Evolutionary conservation across 2,797 vertebrate species (phyloP).

Genomic region (Cryptoblepharus egeriae): DNA sequence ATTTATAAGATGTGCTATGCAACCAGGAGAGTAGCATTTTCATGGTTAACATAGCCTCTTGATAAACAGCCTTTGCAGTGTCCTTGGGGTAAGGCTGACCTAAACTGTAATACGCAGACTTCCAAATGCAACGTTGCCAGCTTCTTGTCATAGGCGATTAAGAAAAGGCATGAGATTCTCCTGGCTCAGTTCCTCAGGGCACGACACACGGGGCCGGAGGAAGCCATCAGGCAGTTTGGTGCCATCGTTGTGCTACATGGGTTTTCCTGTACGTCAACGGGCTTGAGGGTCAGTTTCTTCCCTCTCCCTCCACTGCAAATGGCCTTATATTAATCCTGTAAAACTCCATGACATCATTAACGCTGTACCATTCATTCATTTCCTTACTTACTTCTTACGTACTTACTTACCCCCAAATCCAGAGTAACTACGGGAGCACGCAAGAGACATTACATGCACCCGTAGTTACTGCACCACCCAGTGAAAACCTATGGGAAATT

Average conservation of each 20-base stretch:
- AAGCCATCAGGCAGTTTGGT: background rate
- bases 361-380: background rate
- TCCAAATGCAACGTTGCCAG: background rate
- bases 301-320: background rate
- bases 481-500: no score
- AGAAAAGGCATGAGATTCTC: background rate
- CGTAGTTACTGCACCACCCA: no score
- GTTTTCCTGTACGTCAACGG: background rate
- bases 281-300: background rate
- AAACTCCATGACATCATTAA: background rate
- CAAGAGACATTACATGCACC: no score
- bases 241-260: background rate
- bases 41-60: background rate
- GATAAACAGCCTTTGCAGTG: background rate
- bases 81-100: conserved; percentile 14
- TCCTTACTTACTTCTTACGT: no score
- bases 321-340: background rate
- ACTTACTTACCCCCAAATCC: no score
- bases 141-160: conserved; percentile 9
- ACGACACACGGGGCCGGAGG: background rate
- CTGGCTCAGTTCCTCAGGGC: background rate
- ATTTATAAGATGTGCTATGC: background rate
- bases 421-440: no score
- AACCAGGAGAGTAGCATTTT: background rate
- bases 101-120: background rate